Evolutionary conservation across 2,888 invertebrate species (phyloP).

Genomic region (Antheraea assamensis): DNA sequence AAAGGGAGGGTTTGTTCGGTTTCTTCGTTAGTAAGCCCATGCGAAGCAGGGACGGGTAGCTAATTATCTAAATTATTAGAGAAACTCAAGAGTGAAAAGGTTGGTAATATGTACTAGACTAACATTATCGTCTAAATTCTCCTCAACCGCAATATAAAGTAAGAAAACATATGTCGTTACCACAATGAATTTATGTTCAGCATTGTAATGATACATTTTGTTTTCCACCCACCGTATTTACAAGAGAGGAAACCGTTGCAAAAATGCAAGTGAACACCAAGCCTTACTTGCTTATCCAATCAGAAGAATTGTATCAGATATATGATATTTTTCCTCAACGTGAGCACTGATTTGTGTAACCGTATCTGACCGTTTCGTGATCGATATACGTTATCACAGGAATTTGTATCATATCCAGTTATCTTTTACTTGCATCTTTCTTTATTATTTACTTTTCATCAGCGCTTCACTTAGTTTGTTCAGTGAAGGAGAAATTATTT

Average conservation of each 20-base stretch:
- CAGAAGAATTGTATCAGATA: conserved; percentile 39
- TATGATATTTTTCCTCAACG: conserved; percentile 36
- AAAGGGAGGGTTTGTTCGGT: too few species aligned
- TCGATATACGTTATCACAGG: conserved; percentile 9
- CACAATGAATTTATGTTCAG: background rate
- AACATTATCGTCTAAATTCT: background rate
- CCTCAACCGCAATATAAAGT: background rate
- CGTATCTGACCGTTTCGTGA: conserved; percentile 21
- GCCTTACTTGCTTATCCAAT: conserved; percentile 35
- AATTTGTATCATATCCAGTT: conserved; percentile 3
- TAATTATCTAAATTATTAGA: background rate
- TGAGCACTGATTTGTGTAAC: conserved; percentile 33
- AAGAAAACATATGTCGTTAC: background rate
- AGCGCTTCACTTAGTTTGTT: background rate
- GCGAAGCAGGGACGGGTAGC: too few species aligned
- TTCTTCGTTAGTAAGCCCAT: too few species aligned
- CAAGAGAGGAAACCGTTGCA: background rate
- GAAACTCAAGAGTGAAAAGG: background rate
- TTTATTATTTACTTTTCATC: background rate
- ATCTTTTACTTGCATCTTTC: background rate
- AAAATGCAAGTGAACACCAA: conserved; percentile 24
- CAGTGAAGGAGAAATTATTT: background rate
- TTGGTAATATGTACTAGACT: background rate
- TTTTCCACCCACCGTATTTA: background rate
- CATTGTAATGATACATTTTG: background rate